Evolutionary conservation across 2,113 vertebrate species (phyloP).

Genomic region (Melanerpes aurifrons): DNA sequence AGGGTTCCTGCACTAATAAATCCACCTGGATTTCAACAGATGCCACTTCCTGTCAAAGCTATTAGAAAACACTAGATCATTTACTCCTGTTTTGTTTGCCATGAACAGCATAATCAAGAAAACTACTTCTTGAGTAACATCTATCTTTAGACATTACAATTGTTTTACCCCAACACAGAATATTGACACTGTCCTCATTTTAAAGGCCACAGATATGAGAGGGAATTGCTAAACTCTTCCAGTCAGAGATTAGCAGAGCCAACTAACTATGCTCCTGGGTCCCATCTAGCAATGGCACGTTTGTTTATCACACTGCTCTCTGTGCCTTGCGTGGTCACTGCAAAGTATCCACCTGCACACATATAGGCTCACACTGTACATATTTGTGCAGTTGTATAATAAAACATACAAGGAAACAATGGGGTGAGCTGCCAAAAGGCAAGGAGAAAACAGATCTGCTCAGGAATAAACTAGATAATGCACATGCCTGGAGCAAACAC

Average conservation of each 20-base stretch:
- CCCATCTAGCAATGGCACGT: neutral
- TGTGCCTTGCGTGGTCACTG: fast-evolving
- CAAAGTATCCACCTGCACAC: neutral
- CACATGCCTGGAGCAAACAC: neutral
- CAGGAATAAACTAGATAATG: neutral
- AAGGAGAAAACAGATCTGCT: neutral
- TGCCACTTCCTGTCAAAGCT: constrained; percentile 18
- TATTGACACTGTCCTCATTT: neutral
- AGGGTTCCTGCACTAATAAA: constrained; percentile 19
- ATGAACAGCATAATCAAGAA: constrained; percentile 18
- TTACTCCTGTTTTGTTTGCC: neutral
- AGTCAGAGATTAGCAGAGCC: neutral
- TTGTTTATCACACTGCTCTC: neutral
- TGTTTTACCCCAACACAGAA: neutral
- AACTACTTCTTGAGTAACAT: neutral
- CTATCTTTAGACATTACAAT: neutral
- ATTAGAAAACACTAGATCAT: neutral
- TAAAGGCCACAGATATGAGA: neutral
- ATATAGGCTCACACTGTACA: neutral
- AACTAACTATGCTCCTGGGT: neutral
- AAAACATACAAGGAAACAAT: neutral
- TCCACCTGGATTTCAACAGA: constrained; percentile 38
- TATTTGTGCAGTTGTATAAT: neutral
- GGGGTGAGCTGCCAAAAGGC: neutral
- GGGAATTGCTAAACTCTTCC: neutral